Percentiles rank a stretch among this genome's conserved stretches.
Conservation (phyloP, 2,888 invertebrate species). For the Apomyelois bistriatella region DNA sequence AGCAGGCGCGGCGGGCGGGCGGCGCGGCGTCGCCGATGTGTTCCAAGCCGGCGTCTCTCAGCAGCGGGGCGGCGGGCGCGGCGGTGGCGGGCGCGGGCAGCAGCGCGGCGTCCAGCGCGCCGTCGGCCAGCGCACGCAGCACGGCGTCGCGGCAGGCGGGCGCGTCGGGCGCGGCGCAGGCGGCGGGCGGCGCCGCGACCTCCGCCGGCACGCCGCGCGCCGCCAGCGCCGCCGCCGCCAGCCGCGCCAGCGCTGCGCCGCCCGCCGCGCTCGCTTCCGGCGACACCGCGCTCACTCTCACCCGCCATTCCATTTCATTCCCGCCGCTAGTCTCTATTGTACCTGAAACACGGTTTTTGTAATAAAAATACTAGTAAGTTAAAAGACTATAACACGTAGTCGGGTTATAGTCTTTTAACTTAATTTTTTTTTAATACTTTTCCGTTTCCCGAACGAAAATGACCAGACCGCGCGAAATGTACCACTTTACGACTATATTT, state of each 20-base stretch:
- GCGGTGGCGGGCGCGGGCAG: slow-evolving; percentile 38
- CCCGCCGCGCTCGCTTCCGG: slow-evolving; percentile 21
- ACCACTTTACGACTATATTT: too few species aligned
- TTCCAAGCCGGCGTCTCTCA: slow-evolving; percentile 51
- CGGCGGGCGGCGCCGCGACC: slow-evolving; percentile 24
- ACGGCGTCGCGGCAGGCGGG: slow-evolving; percentile 29
- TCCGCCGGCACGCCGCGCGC: slow-evolving; percentile 33
- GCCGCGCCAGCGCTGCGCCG: slow-evolving; percentile 26
- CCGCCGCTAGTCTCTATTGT: background rate
- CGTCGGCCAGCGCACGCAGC: slow-evolving; percentile 29
- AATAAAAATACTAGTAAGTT: too few species aligned
- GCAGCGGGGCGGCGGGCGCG: slow-evolving; percentile 31
- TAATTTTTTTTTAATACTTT: too few species aligned
- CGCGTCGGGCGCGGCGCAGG: slow-evolving; percentile 23
- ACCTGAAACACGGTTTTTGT: background rate
- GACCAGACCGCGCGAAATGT: too few species aligned
- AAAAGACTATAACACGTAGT: too few species aligned
- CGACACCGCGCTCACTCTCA: slow-evolving; percentile 27
- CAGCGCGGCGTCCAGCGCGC: slow-evolving; percentile 35
- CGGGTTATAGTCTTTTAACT: too few species aligned
- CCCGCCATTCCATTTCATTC: background rate
- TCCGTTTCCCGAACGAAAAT: too few species aligned
- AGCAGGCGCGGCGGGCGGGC: slow-evolving; percentile 46
- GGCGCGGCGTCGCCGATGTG: slow-evolving; percentile 51
- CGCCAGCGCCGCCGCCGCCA: slow-evolving; percentile 25